Conservation (phyloP, 2,888 invertebrate species). For the Anthophora plumipes region DNA sequence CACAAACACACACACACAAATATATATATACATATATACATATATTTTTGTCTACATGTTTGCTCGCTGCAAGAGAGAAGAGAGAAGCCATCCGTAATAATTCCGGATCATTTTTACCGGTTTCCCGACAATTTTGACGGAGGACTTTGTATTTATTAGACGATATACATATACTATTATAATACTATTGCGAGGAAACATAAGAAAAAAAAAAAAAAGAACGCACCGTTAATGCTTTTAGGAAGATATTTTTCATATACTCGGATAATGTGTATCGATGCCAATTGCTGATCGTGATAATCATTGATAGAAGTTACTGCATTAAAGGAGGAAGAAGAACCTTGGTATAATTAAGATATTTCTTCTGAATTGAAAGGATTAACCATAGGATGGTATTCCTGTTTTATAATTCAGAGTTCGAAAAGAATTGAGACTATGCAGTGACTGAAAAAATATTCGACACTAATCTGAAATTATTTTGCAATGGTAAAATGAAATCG, state of each 20-base stretch:
- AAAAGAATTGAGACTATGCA: too few species aligned
- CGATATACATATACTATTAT: slow-evolving; percentile 31
- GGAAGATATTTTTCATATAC: slow-evolving; percentile 62
- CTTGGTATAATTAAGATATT: slow-evolving; percentile 34
- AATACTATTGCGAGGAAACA: slow-evolving; percentile 31
- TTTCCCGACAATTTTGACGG: slow-evolving; percentile 42
- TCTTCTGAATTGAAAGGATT: neutral
- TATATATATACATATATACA: slow-evolving; percentile 31
- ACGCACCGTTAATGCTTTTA: slow-evolving; percentile 59
- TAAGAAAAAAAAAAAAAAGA: too few species aligned
- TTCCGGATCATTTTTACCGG: slow-evolving; percentile 55
- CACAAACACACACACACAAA: neutral
- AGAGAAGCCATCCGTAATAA: slow-evolving; percentile 25
- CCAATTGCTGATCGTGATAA: slow-evolving; percentile 60
- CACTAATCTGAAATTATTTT: too few species aligned
- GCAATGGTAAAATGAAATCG: too few species aligned
- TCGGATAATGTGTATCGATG: slow-evolving; percentile 51
- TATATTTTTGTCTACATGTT: slow-evolving; percentile 61
- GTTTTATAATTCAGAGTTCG: too few species aligned
- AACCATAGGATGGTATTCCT: too few species aligned
- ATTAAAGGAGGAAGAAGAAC: neutral
- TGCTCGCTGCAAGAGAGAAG: slow-evolving; percentile 37
- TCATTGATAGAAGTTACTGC: slow-evolving; percentile 41
- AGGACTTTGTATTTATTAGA: slow-evolving; percentile 49
- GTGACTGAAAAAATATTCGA: too few species aligned